Conservation (phyloP, 2,113 vertebrate genomes). For the Caloenas nicobarica region DNA sequence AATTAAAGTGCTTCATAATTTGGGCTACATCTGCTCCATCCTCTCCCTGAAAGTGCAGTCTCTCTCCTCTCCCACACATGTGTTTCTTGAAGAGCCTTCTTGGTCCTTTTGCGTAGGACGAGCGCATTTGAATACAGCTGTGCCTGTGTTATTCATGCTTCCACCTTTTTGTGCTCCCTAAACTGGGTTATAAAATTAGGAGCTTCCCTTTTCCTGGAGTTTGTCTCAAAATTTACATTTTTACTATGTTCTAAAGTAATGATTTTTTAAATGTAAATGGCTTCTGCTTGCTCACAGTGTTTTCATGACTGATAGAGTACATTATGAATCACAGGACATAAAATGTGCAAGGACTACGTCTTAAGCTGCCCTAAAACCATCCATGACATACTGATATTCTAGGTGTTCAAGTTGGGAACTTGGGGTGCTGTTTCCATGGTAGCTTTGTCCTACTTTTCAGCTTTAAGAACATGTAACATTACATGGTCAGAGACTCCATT, state of each 20-base stretch:
- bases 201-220: neutral
- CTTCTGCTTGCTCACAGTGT: neutral
- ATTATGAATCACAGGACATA: neutral
- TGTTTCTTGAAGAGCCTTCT: neutral
- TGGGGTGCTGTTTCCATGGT: neutral
- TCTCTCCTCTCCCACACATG: fast-evolving
- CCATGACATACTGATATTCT: neutral
- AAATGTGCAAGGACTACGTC: neutral
- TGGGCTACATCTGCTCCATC: neutral
- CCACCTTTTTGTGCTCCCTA: neutral
- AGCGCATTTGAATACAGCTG: neutral
- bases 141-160: neutral
- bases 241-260: neutral
- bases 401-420: neutral
- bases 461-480: neutral
- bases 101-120: neutral
- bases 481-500: neutral
- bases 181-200: neutral
- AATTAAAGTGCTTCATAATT: neutral
- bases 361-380: neutral
- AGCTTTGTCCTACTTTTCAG: neutral
- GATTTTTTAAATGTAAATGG: neutral
- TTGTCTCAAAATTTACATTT: neutral
- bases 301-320: neutral
- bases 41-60: neutral